A percentile compares a stretch with the other conserved stretches of the same genome.
These are phyloP conservation scores for Cyprinodon variegatus DNA, from an alignment of 2,113 vertebrate species.

Conservation along the genomic window DNA sequence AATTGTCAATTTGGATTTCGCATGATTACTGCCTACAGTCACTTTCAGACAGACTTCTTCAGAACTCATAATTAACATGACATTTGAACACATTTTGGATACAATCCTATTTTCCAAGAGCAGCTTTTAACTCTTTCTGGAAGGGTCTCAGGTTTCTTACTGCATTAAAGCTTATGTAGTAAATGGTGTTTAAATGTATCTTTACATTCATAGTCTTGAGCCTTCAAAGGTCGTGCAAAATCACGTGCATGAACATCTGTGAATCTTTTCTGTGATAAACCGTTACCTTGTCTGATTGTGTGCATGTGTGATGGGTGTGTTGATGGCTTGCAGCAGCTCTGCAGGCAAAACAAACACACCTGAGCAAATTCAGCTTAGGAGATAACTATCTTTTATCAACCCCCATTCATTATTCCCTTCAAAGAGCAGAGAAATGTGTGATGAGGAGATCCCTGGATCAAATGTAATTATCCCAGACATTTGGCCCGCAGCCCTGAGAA, in stretches of 20 bases:
- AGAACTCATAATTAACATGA: constrained; percentile 20
- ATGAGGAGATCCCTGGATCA: constrained; percentile 51
- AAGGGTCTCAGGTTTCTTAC: not conserved
- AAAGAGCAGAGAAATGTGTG: constrained; percentile 24
- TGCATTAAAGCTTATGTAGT: not conserved
- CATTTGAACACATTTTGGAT: constrained; percentile 13
- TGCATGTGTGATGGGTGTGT: constrained; percentile 13
- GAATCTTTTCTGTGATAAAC: constrained; percentile 10
- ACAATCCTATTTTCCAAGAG: not conserved
- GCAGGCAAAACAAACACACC: constrained; percentile 62
- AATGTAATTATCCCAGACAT: constrained; percentile 55
- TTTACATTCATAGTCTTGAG: not conserved
- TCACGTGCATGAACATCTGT: constrained; percentile 13
- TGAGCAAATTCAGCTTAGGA: constrained; percentile 32
- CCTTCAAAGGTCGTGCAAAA: constrained; percentile 7
- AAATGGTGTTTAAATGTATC: constrained; percentile 32
- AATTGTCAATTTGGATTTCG: constrained; percentile 47
- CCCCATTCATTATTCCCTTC: constrained; percentile 13
- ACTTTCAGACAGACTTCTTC: constrained; percentile 1
- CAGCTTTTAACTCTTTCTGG: not conserved
- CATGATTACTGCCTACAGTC: constrained; percentile 7
- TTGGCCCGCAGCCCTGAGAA: constrained; percentile 45
- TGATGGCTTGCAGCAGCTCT: constrained; percentile 32
- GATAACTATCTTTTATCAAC: constrained; percentile 55
- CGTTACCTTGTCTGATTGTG: constrained; percentile 12